phyloP scores from a whole-genome alignment of 2,113 vertebrate species.

The Cervus canadensis region DNA sequence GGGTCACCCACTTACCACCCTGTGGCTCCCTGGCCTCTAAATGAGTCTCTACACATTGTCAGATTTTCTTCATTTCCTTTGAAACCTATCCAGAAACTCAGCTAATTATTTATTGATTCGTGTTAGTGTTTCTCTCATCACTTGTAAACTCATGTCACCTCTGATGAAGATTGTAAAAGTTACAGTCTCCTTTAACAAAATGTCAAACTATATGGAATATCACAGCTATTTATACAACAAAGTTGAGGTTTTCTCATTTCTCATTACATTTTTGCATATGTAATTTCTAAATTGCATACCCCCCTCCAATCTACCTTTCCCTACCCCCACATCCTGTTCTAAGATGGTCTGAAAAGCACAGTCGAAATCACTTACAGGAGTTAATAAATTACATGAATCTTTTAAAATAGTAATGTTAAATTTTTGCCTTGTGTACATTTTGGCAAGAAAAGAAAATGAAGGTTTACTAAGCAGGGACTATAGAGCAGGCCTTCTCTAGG shows the following conservation, averaged over 20 bases:
- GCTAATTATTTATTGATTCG: not conserved
- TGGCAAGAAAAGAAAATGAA: not conserved
- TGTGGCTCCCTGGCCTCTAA: not conserved
- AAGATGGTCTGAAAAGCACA: not conserved
- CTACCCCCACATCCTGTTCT: not conserved
- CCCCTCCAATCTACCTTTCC: not conserved
- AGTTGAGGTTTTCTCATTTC: not conserved
- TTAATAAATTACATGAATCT: not conserved
- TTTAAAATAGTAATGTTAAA: not conserved
- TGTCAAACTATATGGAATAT: not conserved
- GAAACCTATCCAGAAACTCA: not conserved
- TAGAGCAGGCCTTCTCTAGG: rapidly evolving
- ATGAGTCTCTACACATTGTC: not conserved
- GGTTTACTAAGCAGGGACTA: not conserved
- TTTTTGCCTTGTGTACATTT: not conserved
- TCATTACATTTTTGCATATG: not conserved
- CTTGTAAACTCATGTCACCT: not conserved
- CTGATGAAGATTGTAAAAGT: not conserved
- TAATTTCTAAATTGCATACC: not conserved
- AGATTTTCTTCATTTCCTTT: not conserved
- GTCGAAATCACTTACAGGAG: not conserved
- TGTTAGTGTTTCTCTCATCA: not conserved
- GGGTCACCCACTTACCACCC: not conserved
- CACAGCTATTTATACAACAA: not conserved
- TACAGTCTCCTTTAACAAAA: not conserved